phyloP scores from a whole-genome alignment of 2,888 invertebrate genomes.

The Drosophila paranaensis region DNA sequence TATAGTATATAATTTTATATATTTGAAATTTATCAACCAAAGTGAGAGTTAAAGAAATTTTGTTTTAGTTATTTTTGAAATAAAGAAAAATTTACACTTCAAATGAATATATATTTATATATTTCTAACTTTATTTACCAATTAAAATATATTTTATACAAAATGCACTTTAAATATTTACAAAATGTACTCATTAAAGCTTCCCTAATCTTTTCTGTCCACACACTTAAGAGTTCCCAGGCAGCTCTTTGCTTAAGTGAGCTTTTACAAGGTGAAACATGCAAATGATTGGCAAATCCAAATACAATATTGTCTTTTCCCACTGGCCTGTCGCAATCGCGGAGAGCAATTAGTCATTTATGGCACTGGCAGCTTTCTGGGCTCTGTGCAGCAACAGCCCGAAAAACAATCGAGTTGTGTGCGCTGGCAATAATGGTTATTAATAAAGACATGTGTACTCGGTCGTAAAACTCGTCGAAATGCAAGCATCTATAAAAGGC shows the following conservation, averaged over 20 bases:
- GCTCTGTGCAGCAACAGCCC: constrained; percentile 8
- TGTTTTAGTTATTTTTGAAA: too few relatives aligned
- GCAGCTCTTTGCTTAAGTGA: background rate
- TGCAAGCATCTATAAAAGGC: constrained; percentile 60
- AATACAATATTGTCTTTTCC: constrained; percentile 61
- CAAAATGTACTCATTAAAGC: too few relatives aligned
- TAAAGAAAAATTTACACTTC: too few relatives aligned
- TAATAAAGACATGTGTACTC: constrained; percentile 74
- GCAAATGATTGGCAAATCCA: constrained; percentile 32
- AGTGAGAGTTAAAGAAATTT: too few relatives aligned
- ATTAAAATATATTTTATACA: too few relatives aligned
- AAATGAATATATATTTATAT: too few relatives aligned
- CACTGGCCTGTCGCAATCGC: constrained; percentile 33
- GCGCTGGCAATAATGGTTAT: constrained; percentile 65
- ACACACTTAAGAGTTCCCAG: constrained; percentile 16
- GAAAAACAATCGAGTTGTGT: constrained; percentile 45
- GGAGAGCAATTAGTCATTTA: constrained; percentile 53
- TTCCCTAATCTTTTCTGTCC: background rate
- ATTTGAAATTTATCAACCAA: too few relatives aligned
- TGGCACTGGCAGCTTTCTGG: constrained; percentile 46
- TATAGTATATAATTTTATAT: too few relatives aligned
- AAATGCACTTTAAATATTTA: too few relatives aligned
- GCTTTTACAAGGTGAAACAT: constrained; percentile 14
- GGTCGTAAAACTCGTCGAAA: constrained; percentile 63
- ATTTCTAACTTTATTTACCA: too few relatives aligned